Base-by-base conservation (phyloP, 1,140 invertebrate species). In the Oryctes rhinoceros region DNA sequence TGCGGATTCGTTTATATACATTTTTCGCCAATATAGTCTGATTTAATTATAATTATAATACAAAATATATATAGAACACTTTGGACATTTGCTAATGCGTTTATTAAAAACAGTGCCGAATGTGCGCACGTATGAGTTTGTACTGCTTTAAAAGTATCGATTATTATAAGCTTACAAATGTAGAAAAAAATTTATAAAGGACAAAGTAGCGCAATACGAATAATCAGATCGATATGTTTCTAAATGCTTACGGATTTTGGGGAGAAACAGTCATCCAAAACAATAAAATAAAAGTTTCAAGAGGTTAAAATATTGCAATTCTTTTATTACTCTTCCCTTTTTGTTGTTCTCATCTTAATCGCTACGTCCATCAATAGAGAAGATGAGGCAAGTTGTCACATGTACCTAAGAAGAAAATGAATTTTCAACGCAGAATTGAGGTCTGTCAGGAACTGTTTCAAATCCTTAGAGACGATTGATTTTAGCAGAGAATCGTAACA, bases 1-100 rank as follows among this genome's bases (percentile, higher is more conserved):
- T 47, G 44, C 15, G 20, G 10, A 76, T 76, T 47, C 75, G 75
- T 71, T 71, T 76, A 76, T 76, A n/a, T 76, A 76, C 75, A 76
- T 18, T 15, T 30, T 39, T 76, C 75, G 75, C 47, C 37, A 76
- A 76, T 74, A 13, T 35, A 30, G 24, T 11, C 13, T 74, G 67
- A 37, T 47, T 76, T 76, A 3, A 11, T 76, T 44, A 76, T 76
- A 3, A 11, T 76, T 44, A 76, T 4, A 10, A 47, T 39, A 39
- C 75, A 76, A 76, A 76, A 15, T 76, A 47, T 20, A 15, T 76
- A 47, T 20, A 48, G 37, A 39, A 76, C 75, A n/a, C 10, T 47
- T 67, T 71, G 65, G 24, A 71, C 65, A 71, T 71, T 71, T 71
- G 65, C 65, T 71, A 71, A 71, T 71, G 11, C 9, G 11, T 35